Base-by-base conservation (phyloP, 37 sponge, comb jelly and placozoan genomes). In the Axinella damicornis region DNA sequence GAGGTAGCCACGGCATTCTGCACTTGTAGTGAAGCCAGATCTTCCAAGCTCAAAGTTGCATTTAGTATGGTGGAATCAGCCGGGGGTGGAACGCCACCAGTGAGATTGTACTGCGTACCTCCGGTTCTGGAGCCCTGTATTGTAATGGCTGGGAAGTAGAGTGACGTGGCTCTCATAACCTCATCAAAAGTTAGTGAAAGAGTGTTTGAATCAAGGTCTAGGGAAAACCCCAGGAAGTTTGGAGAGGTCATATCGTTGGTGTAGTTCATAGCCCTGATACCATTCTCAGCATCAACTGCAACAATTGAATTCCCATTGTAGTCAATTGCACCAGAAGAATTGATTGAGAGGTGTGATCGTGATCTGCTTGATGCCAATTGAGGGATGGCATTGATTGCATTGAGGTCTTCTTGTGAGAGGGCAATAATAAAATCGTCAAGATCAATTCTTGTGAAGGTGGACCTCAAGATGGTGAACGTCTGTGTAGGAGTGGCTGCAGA, bases 171-270 rank as follows among this genome's bases (percentile, higher is more conserved):
- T 41, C 84, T 57, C 25, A 97, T 88, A 39, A 94, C 95, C 75
- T 97, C 97, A 78, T 91, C 75, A 57, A 97, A 94, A 6, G 94
- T 97, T 52, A 97, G 78, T 38, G 92, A 83, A 5, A 97, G 77
- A 1, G 77, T 57, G 52, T 88, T 85, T 0, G 83, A 71, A 57
- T 94, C 73, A 19, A 97, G 74, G 73, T 97, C 79, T 25, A 96
- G 77, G 0, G 78, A 53, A 67, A 89, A 94, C 4, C 4, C 46
- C 6, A 36, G 38, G 30, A 94, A 84, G 31, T 22, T 62, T 39
- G 96, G 96, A 16, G 74, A 24, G 0, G 62, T 89, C 15, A 37
- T 60, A 65, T 94, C 92, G 34, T 75, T 73, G 30, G 80, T 87
- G 69, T 89, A 97, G 30, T 11, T 34, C 5, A 16, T 28, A 28